Conservation (phyloP, 2,113 vertebrate species). For the Protobothrops flavoviridis region DNA sequence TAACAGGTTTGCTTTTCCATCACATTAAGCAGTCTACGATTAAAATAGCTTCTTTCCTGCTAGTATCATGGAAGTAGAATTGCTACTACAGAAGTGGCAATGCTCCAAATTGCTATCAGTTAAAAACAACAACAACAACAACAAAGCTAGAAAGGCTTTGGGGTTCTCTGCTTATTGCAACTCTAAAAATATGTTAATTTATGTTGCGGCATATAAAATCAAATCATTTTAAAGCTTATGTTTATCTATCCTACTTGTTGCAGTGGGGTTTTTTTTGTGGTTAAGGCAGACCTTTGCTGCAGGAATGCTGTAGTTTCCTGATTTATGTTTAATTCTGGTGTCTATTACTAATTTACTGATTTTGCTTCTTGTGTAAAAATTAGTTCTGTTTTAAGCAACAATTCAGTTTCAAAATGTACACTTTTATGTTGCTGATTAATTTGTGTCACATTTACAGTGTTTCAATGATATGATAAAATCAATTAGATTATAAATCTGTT, state of each 20-base stretch:
- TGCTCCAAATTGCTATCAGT: constrained; percentile 46
- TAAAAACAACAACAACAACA: neutral
- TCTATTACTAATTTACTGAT: neutral
- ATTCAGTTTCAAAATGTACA: neutral
- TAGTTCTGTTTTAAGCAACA: neutral
- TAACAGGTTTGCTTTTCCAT: constrained; percentile 41
- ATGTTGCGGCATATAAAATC: neutral
- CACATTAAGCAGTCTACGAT: neutral
- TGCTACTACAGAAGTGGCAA: constrained; percentile 33
- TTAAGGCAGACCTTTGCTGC: neutral
- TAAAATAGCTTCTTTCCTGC: constrained; percentile 33
- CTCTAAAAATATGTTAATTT: constrained; percentile 44
- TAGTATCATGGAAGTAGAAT: neutral
- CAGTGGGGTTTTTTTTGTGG: neutral
- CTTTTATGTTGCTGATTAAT: neutral
- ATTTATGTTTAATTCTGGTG: neutral
- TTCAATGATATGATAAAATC: neutral
- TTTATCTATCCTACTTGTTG: neutral
- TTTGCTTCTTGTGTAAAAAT: neutral
- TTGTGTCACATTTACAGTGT: neutral
- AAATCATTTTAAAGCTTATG: neutral
- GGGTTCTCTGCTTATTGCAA: constrained; percentile 41
- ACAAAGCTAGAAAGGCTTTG: constrained; percentile 17
- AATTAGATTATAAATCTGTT: neutral
- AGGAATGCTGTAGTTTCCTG: neutral